Base-by-base conservation (phyloP, 2,888 invertebrate genomes). In the Plebejus anna region DNA sequence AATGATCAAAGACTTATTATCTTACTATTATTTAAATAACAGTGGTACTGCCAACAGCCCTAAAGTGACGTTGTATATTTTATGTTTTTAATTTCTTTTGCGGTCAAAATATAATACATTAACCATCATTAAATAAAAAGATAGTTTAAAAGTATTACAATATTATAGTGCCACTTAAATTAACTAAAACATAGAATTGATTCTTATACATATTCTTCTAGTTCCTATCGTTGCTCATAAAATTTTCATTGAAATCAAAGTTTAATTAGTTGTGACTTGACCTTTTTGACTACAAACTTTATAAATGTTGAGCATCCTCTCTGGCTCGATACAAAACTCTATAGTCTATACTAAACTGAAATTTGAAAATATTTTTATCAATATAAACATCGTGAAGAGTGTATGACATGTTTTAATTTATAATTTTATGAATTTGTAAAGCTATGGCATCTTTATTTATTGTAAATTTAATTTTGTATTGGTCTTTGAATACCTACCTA, bases 401-500 rank as follows among this genome's bases (percentile, higher is more conserved):
- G 32, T 36, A 36, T 66, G 13, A 13, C 4, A 66, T 66, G 13
- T 13, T 66, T 66, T 36, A 66, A 36, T 66, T 66, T 66, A 36
- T 66, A 66, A 66, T 66, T 66, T 66, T 66, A 66, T 66, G 61
- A 13, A 66, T 66, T 66, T 32, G 61, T 36, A 36, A 66, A 71
- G 78, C 79, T 80, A 80, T 77, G 73, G 79, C 76, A 78, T 83
- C 80, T 82, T 80, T 81, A 78, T 80, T 71, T 57, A 71, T 70
- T 72, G 51, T 73, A 51, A 71, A 38, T 89, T 90, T 91, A 86
- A 88, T 91, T 92, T 90, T 92, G 88, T 91, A 89, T 89, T 87
- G 88, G 87, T 90, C 90, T 90, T 88, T 89, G 88, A 87, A 90
- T 87, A 90, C 88, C 86, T 90, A 91, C 87, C 87, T 92, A 92